Evolutionary conservation across 2,888 invertebrate species (phyloP).

Genomic region (Neoaliturus tenellus): DNA sequence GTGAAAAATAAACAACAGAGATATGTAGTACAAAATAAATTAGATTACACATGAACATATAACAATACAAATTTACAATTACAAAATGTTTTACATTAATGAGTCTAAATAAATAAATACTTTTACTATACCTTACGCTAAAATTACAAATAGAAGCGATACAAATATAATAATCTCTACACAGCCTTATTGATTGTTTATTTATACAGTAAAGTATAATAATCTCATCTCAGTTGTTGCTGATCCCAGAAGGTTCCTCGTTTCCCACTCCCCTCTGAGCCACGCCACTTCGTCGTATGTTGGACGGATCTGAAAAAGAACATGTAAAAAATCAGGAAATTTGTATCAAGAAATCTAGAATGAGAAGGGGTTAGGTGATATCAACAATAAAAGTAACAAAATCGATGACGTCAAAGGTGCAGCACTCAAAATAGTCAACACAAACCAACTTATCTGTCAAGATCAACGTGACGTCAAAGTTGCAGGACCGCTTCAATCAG

Average conservation of each 20-base stretch:
- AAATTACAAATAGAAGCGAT: background rate
- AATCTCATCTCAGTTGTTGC: background rate
- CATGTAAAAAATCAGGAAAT: no score
- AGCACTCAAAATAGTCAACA: no score
- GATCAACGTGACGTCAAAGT: no score
- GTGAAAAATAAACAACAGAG: background rate
- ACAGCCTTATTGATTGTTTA: conserved; percentile 36
- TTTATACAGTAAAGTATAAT: background rate
- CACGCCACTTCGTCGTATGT: background rate
- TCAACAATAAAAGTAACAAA: no score
- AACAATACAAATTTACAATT: background rate
- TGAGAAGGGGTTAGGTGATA: no score
- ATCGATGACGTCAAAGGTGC: no score
- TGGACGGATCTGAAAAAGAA: conserved; percentile 36
- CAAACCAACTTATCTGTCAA: no score
- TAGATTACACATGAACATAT: background rate
- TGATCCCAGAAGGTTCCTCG: background rate
- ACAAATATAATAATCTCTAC: conserved; percentile 22
- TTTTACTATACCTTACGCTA: background rate
- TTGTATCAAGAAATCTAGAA: no score
- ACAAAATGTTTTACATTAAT: background rate
- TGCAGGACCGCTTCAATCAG: no score
- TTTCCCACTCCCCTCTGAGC: background rate
- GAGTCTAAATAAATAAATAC: background rate
- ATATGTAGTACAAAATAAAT: background rate